Evolutionary conservation across 2,888 invertebrate species (phyloP), one percentile per base, ranked within the genome.

Genomic region (Platycheirus albimanus): DNA sequence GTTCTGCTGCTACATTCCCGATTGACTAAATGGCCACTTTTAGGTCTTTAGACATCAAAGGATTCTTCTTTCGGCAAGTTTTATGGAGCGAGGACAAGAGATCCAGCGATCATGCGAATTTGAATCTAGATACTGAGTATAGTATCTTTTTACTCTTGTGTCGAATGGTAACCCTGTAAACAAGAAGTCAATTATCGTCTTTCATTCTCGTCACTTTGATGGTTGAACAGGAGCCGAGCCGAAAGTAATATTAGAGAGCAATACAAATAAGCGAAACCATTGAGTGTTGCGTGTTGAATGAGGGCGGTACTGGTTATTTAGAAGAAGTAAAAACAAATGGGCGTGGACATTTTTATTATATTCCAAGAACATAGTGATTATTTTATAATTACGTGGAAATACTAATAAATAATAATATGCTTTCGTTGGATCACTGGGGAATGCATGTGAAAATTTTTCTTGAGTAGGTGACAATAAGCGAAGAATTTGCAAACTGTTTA

Each of bases 161-260:
- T 13, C 67, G 47, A 69, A 43, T 66, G 63, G 75, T 75, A 80
- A 74, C 69, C 74, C 75, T 75, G 70, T 80, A 81, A 81, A 81
- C 81, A 81, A 77, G 71, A 76, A 76, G 76, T 76, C 81, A 77
- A 81, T 81, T 77, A 81, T 72, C 66, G 41, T 61, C 71, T 63
- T 76, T 81, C 71, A 63, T 52, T 54, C 76, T 63, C 70, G 71
- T 71, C 81, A 61, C 67, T 72, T 67, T 77, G 81, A 81, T 67
- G 76, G 76, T 58, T 52, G 41, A 61, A 41, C 15, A 54, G 61
- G 15, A 63, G 19, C 54, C 33, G 47, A 20, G n/a, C 54, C 33
- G 47, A 20, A 10, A 54, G 49, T 17, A 36, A 51, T 33, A 61
- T 20, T 19, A n/a, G 47, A 54, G 28, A 11, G 49, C 45, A 49